A percentile compares a stretch with the other conserved stretches of the same genome.
Evolutionary conservation across 2,113 vertebrate species (phyloP).

Genomic region (Tricholaema leucomelas): DNA sequence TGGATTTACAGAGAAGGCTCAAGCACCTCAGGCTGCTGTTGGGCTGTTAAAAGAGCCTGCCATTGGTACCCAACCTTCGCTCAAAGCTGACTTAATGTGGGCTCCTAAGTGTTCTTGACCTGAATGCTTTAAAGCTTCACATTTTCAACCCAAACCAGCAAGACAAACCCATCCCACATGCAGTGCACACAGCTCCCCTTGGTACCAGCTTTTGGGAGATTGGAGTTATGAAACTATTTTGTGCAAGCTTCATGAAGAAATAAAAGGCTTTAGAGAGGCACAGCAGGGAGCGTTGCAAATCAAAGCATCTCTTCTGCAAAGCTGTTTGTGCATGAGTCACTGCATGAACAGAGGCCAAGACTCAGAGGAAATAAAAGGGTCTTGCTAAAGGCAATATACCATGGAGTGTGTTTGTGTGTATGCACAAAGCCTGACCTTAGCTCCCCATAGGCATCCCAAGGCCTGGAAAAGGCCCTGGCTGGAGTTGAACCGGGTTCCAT

Average conservation of each 20-base stretch:
- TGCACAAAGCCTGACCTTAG: background rate
- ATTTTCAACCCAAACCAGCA: background rate
- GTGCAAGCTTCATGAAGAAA: constrained; percentile 35
- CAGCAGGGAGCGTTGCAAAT: constrained; percentile 58
- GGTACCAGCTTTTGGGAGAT: constrained; percentile 2
- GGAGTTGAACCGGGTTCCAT: constrained; percentile 11
- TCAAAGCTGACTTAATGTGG: background rate
- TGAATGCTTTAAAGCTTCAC: background rate
- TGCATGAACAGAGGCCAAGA: constrained; percentile 55
- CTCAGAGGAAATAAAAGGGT: constrained; percentile 56
- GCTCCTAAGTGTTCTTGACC: background rate
- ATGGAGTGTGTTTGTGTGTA: constrained; percentile 31
- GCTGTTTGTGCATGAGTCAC: constrained; percentile 66
- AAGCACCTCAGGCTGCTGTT: background rate
- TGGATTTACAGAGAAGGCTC: background rate
- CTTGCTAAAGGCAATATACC: constrained; percentile 55
- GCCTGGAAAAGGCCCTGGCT: constrained; percentile 3
- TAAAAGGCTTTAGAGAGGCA: constrained; percentile 39
- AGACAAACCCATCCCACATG: background rate
- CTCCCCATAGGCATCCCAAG: constrained; percentile 25
- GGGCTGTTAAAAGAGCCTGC: background rate
- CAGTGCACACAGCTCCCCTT: background rate
- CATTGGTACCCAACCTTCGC: background rate
- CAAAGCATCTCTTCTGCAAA: constrained; percentile 55
- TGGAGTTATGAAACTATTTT: constrained; percentile 26